Conservation (phyloP, 2,888 invertebrate genomes). For the Hoplodrina blanda region DNA sequence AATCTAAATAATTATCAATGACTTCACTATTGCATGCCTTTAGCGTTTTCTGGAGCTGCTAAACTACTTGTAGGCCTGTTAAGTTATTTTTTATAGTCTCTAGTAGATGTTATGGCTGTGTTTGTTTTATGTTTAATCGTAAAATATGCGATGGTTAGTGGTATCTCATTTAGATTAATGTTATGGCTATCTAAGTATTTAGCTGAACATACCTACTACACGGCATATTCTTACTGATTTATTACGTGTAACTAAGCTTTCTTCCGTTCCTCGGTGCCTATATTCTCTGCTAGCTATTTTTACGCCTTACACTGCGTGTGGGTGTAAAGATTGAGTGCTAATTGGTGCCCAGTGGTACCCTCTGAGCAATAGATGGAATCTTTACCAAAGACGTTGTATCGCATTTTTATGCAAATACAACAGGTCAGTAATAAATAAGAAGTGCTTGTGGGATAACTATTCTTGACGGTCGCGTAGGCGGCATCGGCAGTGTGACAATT, state of each 20-base stretch:
- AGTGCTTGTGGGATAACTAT: conserved; percentile 46
- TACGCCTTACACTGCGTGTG: conserved; percentile 48
- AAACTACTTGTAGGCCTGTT: neutral
- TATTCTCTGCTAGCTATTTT: conserved; percentile 40
- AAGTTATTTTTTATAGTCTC: neutral
- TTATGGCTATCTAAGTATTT: neutral
- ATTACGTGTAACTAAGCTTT: conserved; percentile 24
- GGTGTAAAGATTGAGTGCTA: conserved; percentile 72
- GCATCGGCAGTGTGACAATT: conserved; percentile 30
- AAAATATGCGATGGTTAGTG: no score
- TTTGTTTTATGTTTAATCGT: neutral
- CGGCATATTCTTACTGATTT: conserved; percentile 7
- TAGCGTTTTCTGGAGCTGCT: conserved; percentile 1
- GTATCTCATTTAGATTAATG: no score
- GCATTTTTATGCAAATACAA: conserved; percentile 73
- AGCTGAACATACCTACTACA: neutral
- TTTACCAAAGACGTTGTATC: conserved; percentile 62
- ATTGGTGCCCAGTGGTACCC: conserved; percentile 63
- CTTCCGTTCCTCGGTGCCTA: conserved; percentile 14
- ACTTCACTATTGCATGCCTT: conserved; percentile 8
- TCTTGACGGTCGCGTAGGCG: conserved; percentile 41
- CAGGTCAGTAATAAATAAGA: conserved; percentile 57
- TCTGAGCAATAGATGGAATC: conserved; percentile 60
- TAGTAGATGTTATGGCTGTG: neutral
- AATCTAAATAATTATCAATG: conserved; percentile 30